Conservation (phyloP, 2,113 vertebrate species). For the Pterophyllum scalare region DNA sequence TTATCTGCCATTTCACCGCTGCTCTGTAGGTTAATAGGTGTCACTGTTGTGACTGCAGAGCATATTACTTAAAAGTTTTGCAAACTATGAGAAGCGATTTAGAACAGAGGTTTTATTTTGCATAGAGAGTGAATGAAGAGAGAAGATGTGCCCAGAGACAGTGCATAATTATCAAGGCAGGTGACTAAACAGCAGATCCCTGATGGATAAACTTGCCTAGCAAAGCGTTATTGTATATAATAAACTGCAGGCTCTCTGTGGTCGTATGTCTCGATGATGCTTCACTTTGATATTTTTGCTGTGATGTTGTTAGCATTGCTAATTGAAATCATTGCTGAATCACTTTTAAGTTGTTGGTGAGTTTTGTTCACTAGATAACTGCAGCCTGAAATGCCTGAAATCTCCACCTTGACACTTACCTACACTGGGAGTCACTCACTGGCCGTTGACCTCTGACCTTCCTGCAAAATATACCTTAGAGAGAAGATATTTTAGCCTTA, state of each 20-base stretch:
- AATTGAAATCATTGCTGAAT: not conserved
- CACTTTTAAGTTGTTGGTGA: not conserved
- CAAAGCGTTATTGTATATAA: conserved; percentile 2
- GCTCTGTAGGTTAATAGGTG: not conserved
- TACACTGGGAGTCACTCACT: not conserved
- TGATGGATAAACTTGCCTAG: not conserved
- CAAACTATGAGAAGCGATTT: not conserved
- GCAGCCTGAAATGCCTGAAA: not conserved
- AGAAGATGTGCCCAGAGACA: not conserved
- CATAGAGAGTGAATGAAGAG: not conserved
- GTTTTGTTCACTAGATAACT: not conserved
- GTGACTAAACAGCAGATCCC: conserved; percentile 8
- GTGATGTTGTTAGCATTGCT: not conserved
- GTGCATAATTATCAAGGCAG: not conserved
- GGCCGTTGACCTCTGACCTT: not conserved
- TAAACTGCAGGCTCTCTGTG: not conserved
- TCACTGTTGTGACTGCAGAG: not conserved
- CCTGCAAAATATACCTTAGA: not conserved
- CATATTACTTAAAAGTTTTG: not conserved
- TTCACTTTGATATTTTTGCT: not conserved
- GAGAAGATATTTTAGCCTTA: not conserved
- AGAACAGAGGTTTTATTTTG: not conserved
- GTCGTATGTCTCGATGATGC: not conserved
- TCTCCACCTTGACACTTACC: not conserved
- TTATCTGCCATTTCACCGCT: not conserved